phyloP scores from a whole-genome alignment of 2,113 vertebrate genomes.

The Channa maculata region DNA sequence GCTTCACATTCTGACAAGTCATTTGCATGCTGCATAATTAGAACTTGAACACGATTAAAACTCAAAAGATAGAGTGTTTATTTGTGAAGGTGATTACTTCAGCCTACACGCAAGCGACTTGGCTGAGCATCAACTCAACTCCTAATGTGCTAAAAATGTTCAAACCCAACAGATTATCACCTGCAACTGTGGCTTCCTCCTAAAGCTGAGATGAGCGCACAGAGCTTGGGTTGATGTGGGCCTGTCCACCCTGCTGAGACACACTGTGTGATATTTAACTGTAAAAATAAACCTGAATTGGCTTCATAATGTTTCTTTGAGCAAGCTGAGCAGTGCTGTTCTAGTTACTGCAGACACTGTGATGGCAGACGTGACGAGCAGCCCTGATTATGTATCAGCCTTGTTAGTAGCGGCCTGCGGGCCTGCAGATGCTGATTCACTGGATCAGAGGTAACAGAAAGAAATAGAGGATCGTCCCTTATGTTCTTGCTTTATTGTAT shows the following conservation, averaged over 20 bases:
- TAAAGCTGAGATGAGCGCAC: neutral
- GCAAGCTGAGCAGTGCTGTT: slow-evolving; percentile 5
- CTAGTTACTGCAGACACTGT: slow-evolving; percentile 29
- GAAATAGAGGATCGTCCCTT: slow-evolving; percentile 17
- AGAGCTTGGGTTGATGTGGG: neutral
- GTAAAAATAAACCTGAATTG: slow-evolving; percentile 14
- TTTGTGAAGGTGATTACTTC: slow-evolving; percentile 9
- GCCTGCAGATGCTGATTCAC: slow-evolving; percentile 48
- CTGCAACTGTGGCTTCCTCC: neutral
- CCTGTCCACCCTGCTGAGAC: slow-evolving; percentile 13
- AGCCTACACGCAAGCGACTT: neutral
- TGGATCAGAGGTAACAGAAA: slow-evolving; percentile 26
- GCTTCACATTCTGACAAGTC: slow-evolving; percentile 32
- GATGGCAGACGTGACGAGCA: slow-evolving; percentile 44
- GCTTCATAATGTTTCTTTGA: slow-evolving; percentile 22
- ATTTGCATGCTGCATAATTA: slow-evolving; percentile 49
- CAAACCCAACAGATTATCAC: slow-evolving; percentile 12
- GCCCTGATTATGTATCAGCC: slow-evolving; percentile 51
- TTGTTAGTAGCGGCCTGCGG: slow-evolving; percentile 48
- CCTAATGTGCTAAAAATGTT: slow-evolving; percentile 5
- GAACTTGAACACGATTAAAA: slow-evolving; percentile 17
- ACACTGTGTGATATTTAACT: slow-evolving; percentile 8
- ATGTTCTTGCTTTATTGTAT: slow-evolving; percentile 15
- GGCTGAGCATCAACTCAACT: slow-evolving; percentile 15
- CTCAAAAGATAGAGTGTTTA: slow-evolving; percentile 15